phyloP scores from a whole-genome alignment of 2,797 vertebrate genomes.

The Trichosurus vulpecula region DNA sequence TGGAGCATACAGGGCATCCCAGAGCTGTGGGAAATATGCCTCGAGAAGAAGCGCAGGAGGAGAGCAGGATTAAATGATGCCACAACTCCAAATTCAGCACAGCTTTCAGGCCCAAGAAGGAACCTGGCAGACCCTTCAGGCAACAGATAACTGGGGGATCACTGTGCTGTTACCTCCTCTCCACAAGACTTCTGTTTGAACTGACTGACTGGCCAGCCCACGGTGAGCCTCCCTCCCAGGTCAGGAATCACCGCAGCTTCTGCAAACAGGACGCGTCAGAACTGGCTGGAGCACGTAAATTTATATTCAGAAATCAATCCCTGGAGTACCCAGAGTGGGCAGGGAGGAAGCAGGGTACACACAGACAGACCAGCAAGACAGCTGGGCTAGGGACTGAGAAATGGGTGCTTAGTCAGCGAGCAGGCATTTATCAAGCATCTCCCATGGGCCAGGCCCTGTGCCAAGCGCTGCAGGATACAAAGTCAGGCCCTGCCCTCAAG shows the following conservation, averaged over 20 bases:
- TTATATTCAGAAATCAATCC: not conserved
- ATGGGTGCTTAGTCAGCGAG: not conserved
- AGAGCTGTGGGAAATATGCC: too few species aligned
- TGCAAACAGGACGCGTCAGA: not conserved
- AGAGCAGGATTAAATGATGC: not conserved
- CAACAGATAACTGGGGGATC: not conserved
- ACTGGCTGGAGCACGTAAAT: too few species aligned
- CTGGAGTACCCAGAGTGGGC: not conserved
- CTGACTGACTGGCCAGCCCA: too few species aligned
- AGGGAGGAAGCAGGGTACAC: too few species aligned
- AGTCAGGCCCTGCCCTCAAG: too few species aligned
- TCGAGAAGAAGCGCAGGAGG: too few species aligned
- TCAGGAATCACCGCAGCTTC: not conserved
- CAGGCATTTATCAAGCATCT: not conserved
- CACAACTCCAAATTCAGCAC: too few species aligned
- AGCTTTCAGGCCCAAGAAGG: not conserved
- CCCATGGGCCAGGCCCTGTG: too few species aligned
- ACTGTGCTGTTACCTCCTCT: too few species aligned
- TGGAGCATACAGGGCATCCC: too few species aligned
- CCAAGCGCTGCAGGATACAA: too few species aligned
- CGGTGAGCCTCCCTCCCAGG: not conserved
- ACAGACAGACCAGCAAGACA: not conserved
- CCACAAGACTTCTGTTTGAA: not conserved
- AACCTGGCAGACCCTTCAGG: not conserved
- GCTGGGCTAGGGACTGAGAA: not conserved